phyloP scores from a whole-genome alignment of 2,888 invertebrate genomes.

The Sinopyrophorus schimmeli region DNA sequence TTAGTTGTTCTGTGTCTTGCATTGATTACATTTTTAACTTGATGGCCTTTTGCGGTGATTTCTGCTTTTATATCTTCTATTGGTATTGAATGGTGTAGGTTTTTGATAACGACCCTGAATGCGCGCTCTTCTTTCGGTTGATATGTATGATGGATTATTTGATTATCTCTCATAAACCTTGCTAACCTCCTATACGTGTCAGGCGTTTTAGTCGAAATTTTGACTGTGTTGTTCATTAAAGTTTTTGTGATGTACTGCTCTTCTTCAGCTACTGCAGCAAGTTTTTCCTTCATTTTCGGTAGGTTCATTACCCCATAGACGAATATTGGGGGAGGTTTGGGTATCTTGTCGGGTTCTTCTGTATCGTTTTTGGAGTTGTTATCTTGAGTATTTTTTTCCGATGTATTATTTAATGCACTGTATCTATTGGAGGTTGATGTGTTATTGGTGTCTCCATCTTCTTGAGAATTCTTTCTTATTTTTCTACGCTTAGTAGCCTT shows the following conservation, averaged over 20 bases:
- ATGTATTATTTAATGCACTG: constrained; percentile 8
- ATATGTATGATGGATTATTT: constrained; percentile 23
- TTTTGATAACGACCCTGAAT: constrained; percentile 21
- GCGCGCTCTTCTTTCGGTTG: constrained; percentile 14
- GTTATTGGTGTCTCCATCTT: background rate
- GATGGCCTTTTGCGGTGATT: constrained; percentile 16
- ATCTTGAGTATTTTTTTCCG: too few species aligned
- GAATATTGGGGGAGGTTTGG: constrained; percentile 15
- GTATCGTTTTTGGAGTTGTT: constrained; percentile 2
- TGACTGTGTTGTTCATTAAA: constrained; percentile 19
- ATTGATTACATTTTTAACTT: constrained; percentile 26
- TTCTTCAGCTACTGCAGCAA: constrained; percentile 10
- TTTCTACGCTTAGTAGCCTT: constrained; percentile 12
- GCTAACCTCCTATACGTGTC: constrained; percentile 15
- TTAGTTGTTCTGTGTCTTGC: constrained; percentile 6
- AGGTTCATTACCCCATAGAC: constrained; percentile 14
- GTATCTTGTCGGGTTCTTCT: constrained; percentile 6
- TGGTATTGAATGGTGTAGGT: constrained; percentile 16
- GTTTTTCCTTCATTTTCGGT: constrained; percentile 9
- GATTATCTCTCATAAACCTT: constrained; percentile 7
- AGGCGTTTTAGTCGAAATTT: constrained; percentile 18
- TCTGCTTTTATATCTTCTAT: constrained; percentile 13
- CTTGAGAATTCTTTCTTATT: constrained; percentile 9
- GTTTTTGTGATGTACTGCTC: constrained; percentile 16
- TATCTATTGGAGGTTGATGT: constrained; percentile 8